A percentile compares a stretch with the other conserved stretches of the same genome.
These are phyloP conservation scores for Monarcha castaneiventris DNA, from an alignment of 2,113 vertebrate genomes.

Conservation along the genomic window DNA sequence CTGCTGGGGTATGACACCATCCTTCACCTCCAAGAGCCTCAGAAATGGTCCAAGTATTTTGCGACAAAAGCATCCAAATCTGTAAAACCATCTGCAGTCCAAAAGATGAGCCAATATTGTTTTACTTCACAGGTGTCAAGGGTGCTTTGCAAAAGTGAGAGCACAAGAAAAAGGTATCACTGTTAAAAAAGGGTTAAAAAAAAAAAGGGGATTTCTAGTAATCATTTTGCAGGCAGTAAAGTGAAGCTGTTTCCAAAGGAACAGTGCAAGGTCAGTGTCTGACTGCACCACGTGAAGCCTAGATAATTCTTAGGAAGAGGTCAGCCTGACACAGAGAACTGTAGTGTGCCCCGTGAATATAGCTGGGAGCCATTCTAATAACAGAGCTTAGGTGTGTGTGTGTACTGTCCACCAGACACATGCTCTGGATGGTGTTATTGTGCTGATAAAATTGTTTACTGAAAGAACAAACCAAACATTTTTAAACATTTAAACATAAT, in stretches of 20 bases:
- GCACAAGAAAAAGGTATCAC: background rate
- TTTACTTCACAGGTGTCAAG: background rate
- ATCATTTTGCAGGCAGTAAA: background rate
- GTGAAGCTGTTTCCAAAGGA: background rate
- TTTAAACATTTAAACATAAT: constrained; percentile 66
- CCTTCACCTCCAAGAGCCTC: background rate
- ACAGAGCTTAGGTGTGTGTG: background rate
- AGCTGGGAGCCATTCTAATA: background rate
- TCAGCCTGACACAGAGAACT: background rate
- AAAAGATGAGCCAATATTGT: background rate
- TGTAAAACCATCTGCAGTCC: background rate
- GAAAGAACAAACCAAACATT: constrained; percentile 57
- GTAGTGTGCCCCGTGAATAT: background rate
- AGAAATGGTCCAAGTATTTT: background rate
- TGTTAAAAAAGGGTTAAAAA: background rate
- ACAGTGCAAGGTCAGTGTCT: background rate
- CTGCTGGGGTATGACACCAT: background rate
- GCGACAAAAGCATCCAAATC: background rate
- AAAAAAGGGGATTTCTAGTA: background rate
- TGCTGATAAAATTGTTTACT: constrained; percentile 59
- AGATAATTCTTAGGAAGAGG: background rate
- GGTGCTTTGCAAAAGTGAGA: background rate
- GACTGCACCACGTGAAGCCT: background rate
- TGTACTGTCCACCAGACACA: constrained; percentile 38
- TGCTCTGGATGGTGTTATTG: constrained; percentile 41